phyloP scores from a whole-genome alignment of 2,113 vertebrate species.

The Oryzias woworae region DNA sequence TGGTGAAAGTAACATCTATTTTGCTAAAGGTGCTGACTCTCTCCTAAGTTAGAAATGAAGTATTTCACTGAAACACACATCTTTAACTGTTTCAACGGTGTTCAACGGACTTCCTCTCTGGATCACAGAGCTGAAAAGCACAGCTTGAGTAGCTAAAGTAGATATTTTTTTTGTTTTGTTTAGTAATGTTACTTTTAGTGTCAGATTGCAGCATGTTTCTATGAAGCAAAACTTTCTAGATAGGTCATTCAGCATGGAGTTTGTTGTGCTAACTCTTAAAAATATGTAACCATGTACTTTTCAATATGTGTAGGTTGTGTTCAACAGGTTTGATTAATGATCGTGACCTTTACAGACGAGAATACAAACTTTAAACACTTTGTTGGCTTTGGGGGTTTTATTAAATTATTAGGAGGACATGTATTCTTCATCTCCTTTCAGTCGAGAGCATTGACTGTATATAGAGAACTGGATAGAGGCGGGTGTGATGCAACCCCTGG shows the following conservation, averaged over 20 bases:
- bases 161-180: slow-evolving; percentile 29
- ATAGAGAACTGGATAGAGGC: too few relatives aligned
- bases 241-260: slow-evolving; percentile 41
- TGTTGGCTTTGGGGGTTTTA: slow-evolving; percentile 27
- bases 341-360: slow-evolving; percentile 48
- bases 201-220: slow-evolving; percentile 61
- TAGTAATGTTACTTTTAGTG: slow-evolving; percentile 33
- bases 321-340: slow-evolving; percentile 41
- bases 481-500: too few relatives aligned
- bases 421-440: too few relatives aligned
- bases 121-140: slow-evolving; percentile 3
- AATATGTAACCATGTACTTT: slow-evolving; percentile 55
- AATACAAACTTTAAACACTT: slow-evolving; percentile 59
- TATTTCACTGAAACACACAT: slow-evolving; percentile 10
- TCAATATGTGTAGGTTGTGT: slow-evolving; percentile 58
- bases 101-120: slow-evolving; percentile 8
- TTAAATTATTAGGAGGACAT: not conserved
- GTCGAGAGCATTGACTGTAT: too few relatives aligned
- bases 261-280: slow-evolving; percentile 44
- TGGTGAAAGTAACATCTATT: slow-evolving; percentile 17
- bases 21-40: not conserved
- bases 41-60: not conserved
- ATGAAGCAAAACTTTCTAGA: slow-evolving; percentile 54
- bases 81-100: not conserved
- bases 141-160: slow-evolving; percentile 22